Base-by-base conservation (phyloP, 1,140 invertebrate species). In the Trichoplusia ni region DNA sequence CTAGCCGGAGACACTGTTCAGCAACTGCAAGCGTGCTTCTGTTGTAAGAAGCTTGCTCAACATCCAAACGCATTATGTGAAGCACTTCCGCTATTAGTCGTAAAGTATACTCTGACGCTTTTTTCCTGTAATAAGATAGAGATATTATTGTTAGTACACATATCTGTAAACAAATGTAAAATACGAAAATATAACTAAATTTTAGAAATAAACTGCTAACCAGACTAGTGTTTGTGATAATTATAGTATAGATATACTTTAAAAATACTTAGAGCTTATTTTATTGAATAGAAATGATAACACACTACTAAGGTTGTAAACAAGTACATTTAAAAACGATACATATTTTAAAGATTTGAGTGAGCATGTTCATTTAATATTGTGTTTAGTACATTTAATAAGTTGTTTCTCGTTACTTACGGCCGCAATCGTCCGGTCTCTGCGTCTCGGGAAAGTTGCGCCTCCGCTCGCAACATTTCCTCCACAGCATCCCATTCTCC, bases 401-500 rank as follows among this genome's bases (percentile, higher is more conserved):
- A 29, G 7, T 9, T 35, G n/a, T 35, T 51, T 31, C n/a, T 44
- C 13, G 13, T 51, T 64, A 67, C 76, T 83, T 82, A 91, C 90
- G 90, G 90, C 53, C 90, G 73, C 35, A 91, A 80, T 77, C 87
- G 72, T 29, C 90, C 90, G 19, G 90, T 91, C 65, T 91, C 90
- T n/a, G 87, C 77, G 66, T 91, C 90, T 75, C 83, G 73, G 0
- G 89, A 91, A 25, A 91, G 78, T 63, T 90, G 88, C 5, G 90
- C 89, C 70, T 91, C 90, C 3, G 89, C 85, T n/a, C 88, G 84
- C 42, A 91, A 71, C 87, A 91, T 90, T 77, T 91, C 89, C 62
- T 91, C 90, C 4, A 91, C 87, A 6, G 88, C 86, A 35, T 86
- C 87, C 86, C 87, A 90, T 84, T 91, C 90, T 71, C 90, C 90